Evolutionary conservation across 2,888 invertebrate genomes (phyloP).

Genomic region (Dynastes grantii): DNA sequence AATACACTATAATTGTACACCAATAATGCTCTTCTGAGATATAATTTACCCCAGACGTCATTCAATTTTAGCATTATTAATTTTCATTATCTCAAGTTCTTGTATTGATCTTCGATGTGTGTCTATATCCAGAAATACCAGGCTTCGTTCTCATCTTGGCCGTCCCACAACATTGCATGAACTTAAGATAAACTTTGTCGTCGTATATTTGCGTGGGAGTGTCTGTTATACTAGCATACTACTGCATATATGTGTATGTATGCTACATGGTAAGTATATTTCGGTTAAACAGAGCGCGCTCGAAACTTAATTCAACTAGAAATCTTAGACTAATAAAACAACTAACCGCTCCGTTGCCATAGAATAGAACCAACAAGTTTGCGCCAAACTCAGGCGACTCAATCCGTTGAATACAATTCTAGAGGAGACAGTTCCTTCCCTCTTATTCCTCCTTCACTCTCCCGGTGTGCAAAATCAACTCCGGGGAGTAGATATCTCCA

Average conservation of each 20-base stretch:
- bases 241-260: not conserved
- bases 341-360: not conserved
- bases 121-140: no score
- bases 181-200: no score
- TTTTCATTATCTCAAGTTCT: no score
- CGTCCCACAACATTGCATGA: no score
- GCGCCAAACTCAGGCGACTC: constrained; percentile 26
- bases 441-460: constrained; percentile 21
- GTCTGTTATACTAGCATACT: not conserved
- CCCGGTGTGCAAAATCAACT: constrained; percentile 19
- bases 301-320: constrained; percentile 46
- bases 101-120: no score
- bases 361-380: constrained; percentile 42
- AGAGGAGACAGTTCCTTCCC: not conserved
- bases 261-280: constrained; percentile 11
- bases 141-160: no score
- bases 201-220: not conserved
- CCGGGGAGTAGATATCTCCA: constrained; percentile 28
- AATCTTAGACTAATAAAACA: constrained; percentile 38
- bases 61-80: no score
- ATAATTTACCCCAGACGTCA: no score
- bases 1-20: no score
- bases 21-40: no score
- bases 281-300: constrained; percentile 30
- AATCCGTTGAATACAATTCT: constrained; percentile 6